Base-by-base conservation (phyloP, 2,888 invertebrate genomes). In the Muscina levida region DNA sequence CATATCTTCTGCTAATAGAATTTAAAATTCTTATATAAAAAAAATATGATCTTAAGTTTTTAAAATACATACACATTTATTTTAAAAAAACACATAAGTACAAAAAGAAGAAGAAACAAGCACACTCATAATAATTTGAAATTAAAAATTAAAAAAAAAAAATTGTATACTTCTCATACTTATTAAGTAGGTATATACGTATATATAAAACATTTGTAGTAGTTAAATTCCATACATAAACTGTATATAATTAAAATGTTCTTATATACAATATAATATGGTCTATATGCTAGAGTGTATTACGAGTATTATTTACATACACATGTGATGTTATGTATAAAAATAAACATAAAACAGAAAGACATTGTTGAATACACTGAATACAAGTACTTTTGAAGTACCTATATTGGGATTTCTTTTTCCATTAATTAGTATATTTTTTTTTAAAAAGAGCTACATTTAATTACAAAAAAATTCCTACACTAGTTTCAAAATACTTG, bases 271-370 rank as follows among this genome's bases (percentile, higher is more conserved):
- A 59, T 42, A 22, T 8, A 3, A 3, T 31, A 31, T 31, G 31
- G 3, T 3, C 31, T 31, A 57, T 57, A n/a, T n/a, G n/a, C n/a
- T n/a, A n/a, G n/a, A n/a, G 11, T 24, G 24, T 39, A 42, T 26
- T 59, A 59, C 17, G 62, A 62, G 62, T 62, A 62, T 62, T 62
- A 62, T 62, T 62, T 62, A 62, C 62, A 62, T 62, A 62, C 62
- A 62, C 31, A n/a, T 39, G 17, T 48, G 8, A 39, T 59, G 42
- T 57, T 48, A 57, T 62, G 42, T 42, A 62, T 15, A 24, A 22
- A 24, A 53, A 4, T 15, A 15, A 57, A 24, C 24, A n/a, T n/a
- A 3, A 37, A 13, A 62, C 13, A 11, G 19, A 62, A 42, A 42
- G n/a, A 42, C 10, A 22, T 22, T 39, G 39, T 10, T 62, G 62